Evolutionary conservation across 2,888 invertebrate species (phyloP).

Genomic region (Tethea ocularis): DNA sequence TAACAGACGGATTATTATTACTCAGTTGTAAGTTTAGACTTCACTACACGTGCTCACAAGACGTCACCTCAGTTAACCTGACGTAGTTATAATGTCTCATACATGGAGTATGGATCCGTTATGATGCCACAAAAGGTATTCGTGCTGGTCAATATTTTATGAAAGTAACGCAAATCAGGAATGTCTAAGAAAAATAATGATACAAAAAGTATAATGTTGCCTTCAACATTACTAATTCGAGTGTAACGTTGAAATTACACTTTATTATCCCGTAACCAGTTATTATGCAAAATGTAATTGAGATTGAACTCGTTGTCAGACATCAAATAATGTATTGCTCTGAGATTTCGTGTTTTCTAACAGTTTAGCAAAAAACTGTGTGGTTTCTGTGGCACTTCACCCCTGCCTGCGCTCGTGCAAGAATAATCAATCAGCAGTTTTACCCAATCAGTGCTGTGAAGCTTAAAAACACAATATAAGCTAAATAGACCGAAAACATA

Average conservation of each 20-base stretch:
- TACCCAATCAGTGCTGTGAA: constrained; percentile 33
- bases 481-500: constrained; percentile 67
- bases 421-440: constrained; percentile 22
- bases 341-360: not conserved
- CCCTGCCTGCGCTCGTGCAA: not conserved
- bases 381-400: constrained; percentile 17
- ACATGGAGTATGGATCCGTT: too few species aligned
- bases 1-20: too few species aligned
- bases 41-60: too few species aligned
- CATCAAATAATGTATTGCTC: not conserved
- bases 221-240: not conserved
- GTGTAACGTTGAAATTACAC: not conserved
- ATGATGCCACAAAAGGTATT: too few species aligned
- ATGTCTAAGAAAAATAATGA: too few species aligned
- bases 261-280: not conserved
- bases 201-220: not conserved
- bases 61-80: too few species aligned
- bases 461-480: constrained; percentile 48
- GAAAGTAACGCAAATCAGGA: too few species aligned
- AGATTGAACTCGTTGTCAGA: constrained; percentile 13
- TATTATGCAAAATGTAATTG: not conserved
- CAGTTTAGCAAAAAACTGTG: constrained; percentile 11
- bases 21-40: too few species aligned
- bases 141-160: too few species aligned
- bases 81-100: too few species aligned